Base-by-base conservation (phyloP, 2,888 invertebrate species). In the Napeogenes sylphis region DNA sequence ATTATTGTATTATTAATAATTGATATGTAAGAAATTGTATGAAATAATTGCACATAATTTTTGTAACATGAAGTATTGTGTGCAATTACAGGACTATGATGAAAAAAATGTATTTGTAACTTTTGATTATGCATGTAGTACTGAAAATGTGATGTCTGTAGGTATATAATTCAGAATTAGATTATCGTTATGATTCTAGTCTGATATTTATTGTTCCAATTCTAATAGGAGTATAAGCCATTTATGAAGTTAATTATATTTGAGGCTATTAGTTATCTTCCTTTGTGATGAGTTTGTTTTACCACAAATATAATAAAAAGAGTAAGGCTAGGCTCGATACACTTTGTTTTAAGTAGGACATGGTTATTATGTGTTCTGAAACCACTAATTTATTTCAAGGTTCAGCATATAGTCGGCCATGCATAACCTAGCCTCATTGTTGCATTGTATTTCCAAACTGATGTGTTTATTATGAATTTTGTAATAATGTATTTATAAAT, bases 171-270 rank as follows among this genome's bases (percentile, higher is more conserved):
- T 64, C 68, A 47, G 45, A 56, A 58, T 61, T 65, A 66, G 59
- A 61, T 63, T 32, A 61, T 53, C 46, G 51, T 56, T 61, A 64
- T 64, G 59, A 72, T 68, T 77, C 77, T 80, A 79, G 78, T 79
- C 79, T 72, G 66, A 71, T 72, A 71, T 72, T 73, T 75, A 74
- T 74, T 72, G 59, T 66, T 67, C 58, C 60, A 61, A 47, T 65
- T 65, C 55, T 66, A 59, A 56, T 71, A 45, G 42, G 55, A 45
- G 42, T 46, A 59, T 61, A 64, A 55, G 30, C 54, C 56, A 54
- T 14, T 53, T 61, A 10, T 47, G 51, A 47, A 30, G 32, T 56
- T 58, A 51, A 56, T 59, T 53, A 57, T 64, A 55, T 64, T 66
- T 62, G 70, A 69, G 70, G 67, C 67, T 67, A 65, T 72, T 73